A percentile compares a stretch with the other conserved stretches of the same genome.
Evolutionary conservation across 2,113 vertebrate species (phyloP).

Genomic region (Perca schrenkii): DNA sequence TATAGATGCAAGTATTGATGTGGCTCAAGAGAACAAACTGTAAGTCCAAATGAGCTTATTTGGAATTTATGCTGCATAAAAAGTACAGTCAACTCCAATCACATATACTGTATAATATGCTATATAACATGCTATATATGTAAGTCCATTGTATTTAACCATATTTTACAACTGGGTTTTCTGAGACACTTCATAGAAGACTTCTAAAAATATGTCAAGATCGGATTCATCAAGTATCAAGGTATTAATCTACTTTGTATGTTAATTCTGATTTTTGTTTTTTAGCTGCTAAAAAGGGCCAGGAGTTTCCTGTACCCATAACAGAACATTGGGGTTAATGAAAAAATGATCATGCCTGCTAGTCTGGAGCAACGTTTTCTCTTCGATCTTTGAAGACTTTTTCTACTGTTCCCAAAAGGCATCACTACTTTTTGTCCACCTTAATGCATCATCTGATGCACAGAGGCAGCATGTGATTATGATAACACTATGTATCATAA

Average conservation of each 20-base stretch:
- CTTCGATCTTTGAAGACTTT: background rate
- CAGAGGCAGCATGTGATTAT: slow-evolving; percentile 12
- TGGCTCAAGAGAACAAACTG: background rate
- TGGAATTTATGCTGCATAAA: background rate
- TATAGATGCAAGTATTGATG: no score
- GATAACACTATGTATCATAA: slow-evolving; percentile 32
- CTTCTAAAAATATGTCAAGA: background rate
- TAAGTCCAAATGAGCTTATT: background rate
- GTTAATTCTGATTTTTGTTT: background rate
- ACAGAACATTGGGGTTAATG: background rate
- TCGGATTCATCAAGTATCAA: no score
- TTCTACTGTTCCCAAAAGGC: background rate
- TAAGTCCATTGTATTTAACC: background rate
- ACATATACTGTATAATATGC: background rate
- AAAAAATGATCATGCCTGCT: background rate
- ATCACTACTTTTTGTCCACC: background rate
- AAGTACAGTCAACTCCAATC: background rate
- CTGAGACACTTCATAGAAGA: background rate
- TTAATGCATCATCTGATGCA: slow-evolving; percentile 9
- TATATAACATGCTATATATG: background rate
- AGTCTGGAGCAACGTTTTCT: background rate
- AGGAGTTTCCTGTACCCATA: no score
- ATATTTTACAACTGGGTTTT: background rate
- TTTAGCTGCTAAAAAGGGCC: background rate
- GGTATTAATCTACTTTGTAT: background rate